Conservation (phyloP, 2,888 invertebrate species). For the Campoplex capitator region DNA sequence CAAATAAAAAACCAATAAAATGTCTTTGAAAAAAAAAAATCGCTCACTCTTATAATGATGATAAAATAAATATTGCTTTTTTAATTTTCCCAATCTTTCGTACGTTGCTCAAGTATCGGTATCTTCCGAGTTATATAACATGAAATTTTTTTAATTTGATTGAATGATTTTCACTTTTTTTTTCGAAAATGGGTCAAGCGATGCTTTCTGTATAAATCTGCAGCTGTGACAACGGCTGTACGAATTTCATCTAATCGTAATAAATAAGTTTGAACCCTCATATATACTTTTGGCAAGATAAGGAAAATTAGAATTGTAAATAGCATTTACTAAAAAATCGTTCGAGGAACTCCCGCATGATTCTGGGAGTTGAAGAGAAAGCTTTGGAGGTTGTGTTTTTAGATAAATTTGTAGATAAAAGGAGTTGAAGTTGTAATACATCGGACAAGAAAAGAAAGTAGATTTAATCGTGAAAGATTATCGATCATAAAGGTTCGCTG, state of each 20-base stretch:
- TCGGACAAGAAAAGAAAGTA: neutral
- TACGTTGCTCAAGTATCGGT: too few relatives aligned
- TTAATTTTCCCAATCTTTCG: too few relatives aligned
- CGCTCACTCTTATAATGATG: neutral
- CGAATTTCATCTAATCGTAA: neutral
- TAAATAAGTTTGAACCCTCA: neutral
- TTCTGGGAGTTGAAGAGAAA: slow-evolving; percentile 2
- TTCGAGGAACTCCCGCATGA: neutral
- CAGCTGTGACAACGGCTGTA: neutral
- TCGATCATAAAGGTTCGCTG: neutral
- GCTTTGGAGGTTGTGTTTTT: neutral
- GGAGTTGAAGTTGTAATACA: slow-evolving; percentile 23
- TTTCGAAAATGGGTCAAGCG: neutral
- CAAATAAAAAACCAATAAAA: slow-evolving; percentile 1
- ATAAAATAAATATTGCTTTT: too few relatives aligned
- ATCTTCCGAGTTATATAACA: neutral
- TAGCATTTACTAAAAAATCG: neutral
- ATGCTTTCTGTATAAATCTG: too few relatives aligned
- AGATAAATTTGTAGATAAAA: slow-evolving; percentile 22
- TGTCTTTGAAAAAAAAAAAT: neutral
- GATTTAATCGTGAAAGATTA: neutral
- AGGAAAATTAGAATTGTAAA: neutral
- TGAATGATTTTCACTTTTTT: neutral
- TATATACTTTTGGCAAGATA: neutral
- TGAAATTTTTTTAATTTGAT: neutral